Evolutionary conservation across 2,797 vertebrate species (phyloP), one percentile per base, ranked within the genome.

Genomic region (Pterois miles): DNA sequence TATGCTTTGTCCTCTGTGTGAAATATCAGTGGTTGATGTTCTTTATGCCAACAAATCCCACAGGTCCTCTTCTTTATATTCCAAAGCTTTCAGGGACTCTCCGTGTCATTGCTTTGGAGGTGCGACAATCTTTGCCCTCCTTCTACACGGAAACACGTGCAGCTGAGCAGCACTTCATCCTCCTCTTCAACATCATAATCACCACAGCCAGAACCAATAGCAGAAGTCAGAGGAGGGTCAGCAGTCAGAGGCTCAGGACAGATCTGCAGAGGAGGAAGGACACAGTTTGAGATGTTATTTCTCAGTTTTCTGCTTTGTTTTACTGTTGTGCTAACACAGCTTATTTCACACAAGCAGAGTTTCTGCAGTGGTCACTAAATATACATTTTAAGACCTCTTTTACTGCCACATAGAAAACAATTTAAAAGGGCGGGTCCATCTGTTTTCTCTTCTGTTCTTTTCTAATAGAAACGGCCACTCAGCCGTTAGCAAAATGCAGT

Each of bases 251-350:
- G 18, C 6, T 76, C 56, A 23, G 71, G 59, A 46, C 9, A 2
- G 63, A 76, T 58, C 88, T 91, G 81, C 31, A 72, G 56, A 7
- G 43, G 65, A 59, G 80, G 31, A 65, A 36, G 5, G 54, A 23
- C 38, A 46, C 8, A 38, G 29, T 52, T 3, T 60, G 11, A 59
- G 53, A 29, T 27, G 59, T 23, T n/a, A n/a, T n/a, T n/a, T n/a
- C n/a, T n/a, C n/a, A n/a, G n/a, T n/a, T n/a, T 16, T 62, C 34
- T 27, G 9, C 36, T 38, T 38, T 38, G 36, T 60, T 43, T 18
- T 27, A 27, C 34, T 38, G n/a, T 23, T 40, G 38, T 12, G 57
- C 58, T 23, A 20, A 60, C 25, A 4, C 4, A 10, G 25, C 29
- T 33, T 9, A 31, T 33, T 50, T 33, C 46, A 50, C 20, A 65